phyloP scores from a whole-genome alignment of 2,888 invertebrate genomes.

The Bimastos eiseni region DNA sequence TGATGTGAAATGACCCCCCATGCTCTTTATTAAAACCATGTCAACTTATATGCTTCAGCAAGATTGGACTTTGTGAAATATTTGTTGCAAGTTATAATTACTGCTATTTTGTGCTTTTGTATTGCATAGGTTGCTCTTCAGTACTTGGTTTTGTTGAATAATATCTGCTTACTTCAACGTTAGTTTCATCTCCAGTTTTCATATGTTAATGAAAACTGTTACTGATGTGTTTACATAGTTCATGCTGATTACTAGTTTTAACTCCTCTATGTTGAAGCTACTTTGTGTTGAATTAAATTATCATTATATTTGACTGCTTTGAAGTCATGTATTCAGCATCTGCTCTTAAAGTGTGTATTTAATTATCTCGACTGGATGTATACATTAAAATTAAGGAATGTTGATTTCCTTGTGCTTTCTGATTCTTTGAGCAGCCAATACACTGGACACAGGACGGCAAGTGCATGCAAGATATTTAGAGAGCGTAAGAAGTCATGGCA shows the following conservation, averaged over 20 bases:
- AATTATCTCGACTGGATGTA: background rate
- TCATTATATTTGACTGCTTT: background rate
- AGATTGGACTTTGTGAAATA: no score
- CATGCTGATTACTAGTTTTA: background rate
- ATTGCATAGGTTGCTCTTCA: no score
- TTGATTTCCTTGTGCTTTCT: background rate
- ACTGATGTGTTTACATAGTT: background rate
- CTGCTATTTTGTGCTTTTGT: background rate
- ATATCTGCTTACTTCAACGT: no score
- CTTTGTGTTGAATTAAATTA: background rate
- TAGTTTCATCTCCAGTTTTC: no score
- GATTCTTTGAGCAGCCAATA: background rate
- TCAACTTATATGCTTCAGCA: background rate
- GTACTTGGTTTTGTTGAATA: background rate
- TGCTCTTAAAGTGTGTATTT: background rate
- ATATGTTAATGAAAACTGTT: no score
- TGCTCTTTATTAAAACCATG: background rate
- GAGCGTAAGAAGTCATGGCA: no score
- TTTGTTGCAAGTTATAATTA: background rate
- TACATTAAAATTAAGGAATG: background rate
- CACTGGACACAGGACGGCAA: background rate
- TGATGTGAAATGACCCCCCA: no score
- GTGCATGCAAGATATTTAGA: no score
- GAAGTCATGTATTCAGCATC: constrained; percentile 2
- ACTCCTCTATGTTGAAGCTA: background rate